phyloP scores from a whole-genome alignment of 2,797 vertebrate genomes.

The Ctenopoma multispine region DNA sequence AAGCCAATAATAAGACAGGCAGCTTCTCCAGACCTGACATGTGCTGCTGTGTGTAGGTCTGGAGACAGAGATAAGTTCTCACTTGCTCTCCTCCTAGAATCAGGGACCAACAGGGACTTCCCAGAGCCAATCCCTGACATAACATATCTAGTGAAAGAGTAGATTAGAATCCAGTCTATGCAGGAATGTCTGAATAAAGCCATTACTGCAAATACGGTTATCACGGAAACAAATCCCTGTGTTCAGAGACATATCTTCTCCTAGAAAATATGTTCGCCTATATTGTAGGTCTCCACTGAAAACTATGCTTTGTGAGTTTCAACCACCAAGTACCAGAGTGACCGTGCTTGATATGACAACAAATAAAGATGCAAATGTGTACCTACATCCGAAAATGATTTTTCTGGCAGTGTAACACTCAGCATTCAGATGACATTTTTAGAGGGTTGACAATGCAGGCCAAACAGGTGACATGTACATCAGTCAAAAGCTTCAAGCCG shows the following conservation, averaged over 20 bases:
- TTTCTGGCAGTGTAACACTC: slow-evolving; percentile 29
- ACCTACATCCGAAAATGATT: slow-evolving; percentile 41
- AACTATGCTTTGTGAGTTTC: slow-evolving; percentile 30
- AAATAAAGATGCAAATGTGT: slow-evolving; percentile 60
- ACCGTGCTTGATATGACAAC: slow-evolving; percentile 45
- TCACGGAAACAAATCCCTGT: slow-evolving; percentile 58
- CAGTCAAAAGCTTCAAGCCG: slow-evolving; percentile 68
- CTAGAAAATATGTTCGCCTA: slow-evolving; percentile 37
- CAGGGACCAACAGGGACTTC: slow-evolving; percentile 58
- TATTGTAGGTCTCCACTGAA: slow-evolving; percentile 27
- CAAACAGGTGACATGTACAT: slow-evolving; percentile 75
- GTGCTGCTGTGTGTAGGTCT: slow-evolving; percentile 70
- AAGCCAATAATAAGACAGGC: slow-evolving; percentile 72
- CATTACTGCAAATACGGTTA: slow-evolving; percentile 61
- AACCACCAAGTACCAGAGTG: slow-evolving; percentile 5
- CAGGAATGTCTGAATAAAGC: slow-evolving; percentile 52
- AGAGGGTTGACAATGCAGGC: slow-evolving; percentile 50
- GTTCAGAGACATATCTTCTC: slow-evolving; percentile 45
- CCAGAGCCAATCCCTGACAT: slow-evolving; percentile 48
- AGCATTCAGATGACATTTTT: slow-evolving; percentile 58
- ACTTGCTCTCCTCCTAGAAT: slow-evolving; percentile 53
- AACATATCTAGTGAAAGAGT: slow-evolving; percentile 50
- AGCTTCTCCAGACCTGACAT: slow-evolving; percentile 72
- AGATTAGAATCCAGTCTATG: slow-evolving; percentile 62
- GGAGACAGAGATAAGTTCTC: slow-evolving; percentile 75